Evolutionary conservation across 1,140 invertebrate genomes (phyloP), one percentile per base, ranked within the genome.

Genomic region (Neelides sp.): DNA sequence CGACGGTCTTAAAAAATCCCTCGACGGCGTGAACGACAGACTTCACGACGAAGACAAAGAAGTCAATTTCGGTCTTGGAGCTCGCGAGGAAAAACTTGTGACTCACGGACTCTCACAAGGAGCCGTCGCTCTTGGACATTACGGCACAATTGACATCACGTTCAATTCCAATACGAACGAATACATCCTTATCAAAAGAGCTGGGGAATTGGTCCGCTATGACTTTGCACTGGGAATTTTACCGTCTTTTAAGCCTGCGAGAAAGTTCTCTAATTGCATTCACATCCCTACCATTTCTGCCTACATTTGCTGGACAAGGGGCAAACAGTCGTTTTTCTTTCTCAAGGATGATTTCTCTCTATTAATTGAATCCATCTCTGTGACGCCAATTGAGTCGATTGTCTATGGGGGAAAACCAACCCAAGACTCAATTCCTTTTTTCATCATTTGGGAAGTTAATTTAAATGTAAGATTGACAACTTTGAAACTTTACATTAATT

Each of bases 161-260:
- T 59, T 34, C 23, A 59, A 56, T 54, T 27, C 42, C 3, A 59
- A 45, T 42, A 23, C 36, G n/a, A 15, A 59, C 53, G 58, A 59
- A 36, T 59, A 56, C 23, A 19, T 56, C 1, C 19, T 49, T 17
- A 13, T 56, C 4, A 56, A 43, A 17, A 56, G 50, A 39, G 15
- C 48, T 15, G 52, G 45, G 3, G 45, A 55, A 24, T 41, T 59
- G 22, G 20, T 48, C n/a, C 36, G 48, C 2, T 59, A 42, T 39
- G 46, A 48, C 37, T 59, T 54, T 54, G 19, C 46, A 20, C 54
- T 54, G 23, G 23, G 32, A 1, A 34, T 30, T 8, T 19, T 51
- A 4, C 49, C 48, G 24, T 36, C 39, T 7, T 17, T 39, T 3
- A 50, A 32, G 36, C 3, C 24, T 2, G 32, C 58, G 2, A 59